phyloP scores from a whole-genome alignment of 1,140 invertebrate species.

The Brachionus asplanchnoidis region DNA sequence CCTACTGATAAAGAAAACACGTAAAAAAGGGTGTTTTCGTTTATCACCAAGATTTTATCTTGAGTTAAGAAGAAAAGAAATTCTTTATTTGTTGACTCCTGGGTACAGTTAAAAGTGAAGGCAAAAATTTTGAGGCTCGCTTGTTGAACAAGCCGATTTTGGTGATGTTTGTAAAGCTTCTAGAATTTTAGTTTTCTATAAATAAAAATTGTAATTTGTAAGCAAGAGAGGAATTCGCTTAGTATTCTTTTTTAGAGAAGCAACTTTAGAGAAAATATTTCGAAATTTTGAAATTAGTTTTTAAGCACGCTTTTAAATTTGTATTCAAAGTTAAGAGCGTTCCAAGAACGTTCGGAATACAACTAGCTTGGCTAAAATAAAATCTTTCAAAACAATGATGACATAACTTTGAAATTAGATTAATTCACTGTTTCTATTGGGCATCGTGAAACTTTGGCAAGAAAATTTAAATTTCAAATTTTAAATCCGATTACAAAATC shows the following conservation, averaged over 20 bases:
- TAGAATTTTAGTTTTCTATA: neutral
- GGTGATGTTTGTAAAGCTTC: neutral
- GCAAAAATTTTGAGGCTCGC: neutral
- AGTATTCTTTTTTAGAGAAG: neutral
- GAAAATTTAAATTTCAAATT: slow-evolving; percentile 25
- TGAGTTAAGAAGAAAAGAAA: neutral
- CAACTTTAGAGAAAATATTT: neutral
- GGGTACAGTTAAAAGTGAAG: neutral
- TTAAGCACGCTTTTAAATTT: slow-evolving; percentile 16
- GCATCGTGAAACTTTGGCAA: neutral
- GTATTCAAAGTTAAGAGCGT: neutral
- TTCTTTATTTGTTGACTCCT: neutral
- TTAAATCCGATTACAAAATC: slow-evolving; percentile 27
- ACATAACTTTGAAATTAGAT: slow-evolving; percentile 28
- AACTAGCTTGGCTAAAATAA: neutral
- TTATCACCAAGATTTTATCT: slow-evolving; percentile 12
- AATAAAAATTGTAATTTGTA: neutral
- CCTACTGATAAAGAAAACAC: slow-evolving; percentile 2
- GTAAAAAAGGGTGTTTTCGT: slow-evolving; percentile 22
- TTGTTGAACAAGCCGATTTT: neutral
- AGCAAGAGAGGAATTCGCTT: neutral
- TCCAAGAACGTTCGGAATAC: neutral
- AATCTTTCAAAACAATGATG: slow-evolving; percentile 30
- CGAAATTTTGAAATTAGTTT: neutral
- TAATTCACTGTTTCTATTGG: neutral